Evolutionary conservation across 2,888 invertebrate genomes (phyloP).

Genomic region (Eupithecia exiguata): DNA sequence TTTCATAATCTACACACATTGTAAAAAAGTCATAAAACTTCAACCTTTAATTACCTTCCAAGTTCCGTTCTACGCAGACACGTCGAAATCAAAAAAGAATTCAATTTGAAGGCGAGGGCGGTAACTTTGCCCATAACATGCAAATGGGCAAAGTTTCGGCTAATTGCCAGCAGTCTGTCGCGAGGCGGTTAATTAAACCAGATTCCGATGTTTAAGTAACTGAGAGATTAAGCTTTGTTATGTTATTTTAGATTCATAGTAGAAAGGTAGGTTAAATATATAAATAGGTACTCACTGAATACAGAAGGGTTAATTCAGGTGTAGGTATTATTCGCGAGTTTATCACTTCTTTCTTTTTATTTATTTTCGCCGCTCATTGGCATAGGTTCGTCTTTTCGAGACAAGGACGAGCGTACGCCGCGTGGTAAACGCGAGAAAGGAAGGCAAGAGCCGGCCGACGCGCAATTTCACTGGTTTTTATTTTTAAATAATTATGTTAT

Average conservation of each 20-base stretch:
- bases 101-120: constrained; percentile 56
- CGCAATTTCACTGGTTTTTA: too few relatives aligned
- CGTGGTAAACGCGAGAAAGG: too few relatives aligned
- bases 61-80: constrained; percentile 50
- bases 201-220: constrained; percentile 51
- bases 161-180: constrained; percentile 68
- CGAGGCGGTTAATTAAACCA: constrained; percentile 63
- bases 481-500: too few relatives aligned
- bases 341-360: too few relatives aligned
- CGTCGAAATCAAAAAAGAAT: constrained; percentile 68
- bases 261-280: not conserved
- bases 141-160: constrained; percentile 75
- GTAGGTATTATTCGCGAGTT: too few relatives aligned
- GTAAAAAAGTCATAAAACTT: constrained; percentile 20
- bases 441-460: too few relatives aligned
- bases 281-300: too few relatives aligned
- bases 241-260: not conserved
- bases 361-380: too few relatives aligned
- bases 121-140: constrained; percentile 78
- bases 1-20: not conserved
- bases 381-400: too few relatives aligned
- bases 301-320: too few relatives aligned
- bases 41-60: constrained; percentile 23
- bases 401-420: too few relatives aligned
- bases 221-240: constrained; percentile 30